Evolutionary conservation across 2,113 vertebrate genomes (phyloP).

Genomic region (Pseudorhombus dupliciocellatus): DNA sequence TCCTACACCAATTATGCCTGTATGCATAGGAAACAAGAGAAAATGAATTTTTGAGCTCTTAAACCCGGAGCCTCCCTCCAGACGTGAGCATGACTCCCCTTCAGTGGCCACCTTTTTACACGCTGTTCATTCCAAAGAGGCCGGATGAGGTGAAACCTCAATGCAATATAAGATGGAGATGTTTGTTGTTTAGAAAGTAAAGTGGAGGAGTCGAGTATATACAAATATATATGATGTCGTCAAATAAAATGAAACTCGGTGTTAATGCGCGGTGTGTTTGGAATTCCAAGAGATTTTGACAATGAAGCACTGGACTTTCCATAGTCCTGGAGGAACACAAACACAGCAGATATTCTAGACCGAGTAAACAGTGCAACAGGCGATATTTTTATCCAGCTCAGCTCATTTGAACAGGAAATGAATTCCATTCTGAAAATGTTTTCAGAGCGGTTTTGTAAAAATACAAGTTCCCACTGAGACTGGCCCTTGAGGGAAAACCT

Average conservation of each 20-base stretch:
- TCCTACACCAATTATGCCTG: conserved; percentile 70
- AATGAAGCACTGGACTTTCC: conserved; percentile 14
- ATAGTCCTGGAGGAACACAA: background rate
- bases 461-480: conserved; percentile 10
- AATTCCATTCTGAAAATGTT: conserved; percentile 26
- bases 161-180: conserved; percentile 44
- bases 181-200: conserved; percentile 50
- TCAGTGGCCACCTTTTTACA: conserved; percentile 29
- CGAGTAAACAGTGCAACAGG: conserved; percentile 30
- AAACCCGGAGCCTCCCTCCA: conserved; percentile 31
- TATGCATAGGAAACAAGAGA: conserved; percentile 61
- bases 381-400: conserved; percentile 9
- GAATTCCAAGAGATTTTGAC: conserved; percentile 32
- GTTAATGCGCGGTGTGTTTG: conserved; percentile 13
- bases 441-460: conserved; percentile 10
- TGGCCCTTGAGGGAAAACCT: background rate
- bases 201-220: conserved; percentile 21
- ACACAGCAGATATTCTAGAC: conserved; percentile 31
- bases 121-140: conserved; percentile 58
- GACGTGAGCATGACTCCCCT: conserved; percentile 26
- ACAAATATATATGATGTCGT: conserved; percentile 12
- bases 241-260: conserved; percentile 44
- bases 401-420: conserved; percentile 26
- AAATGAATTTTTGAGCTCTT: conserved; percentile 23
- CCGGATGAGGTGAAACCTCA: conserved; percentile 25